phyloP scores from a whole-genome alignment of 2,888 invertebrate species.

The Caprella mutica region DNA sequence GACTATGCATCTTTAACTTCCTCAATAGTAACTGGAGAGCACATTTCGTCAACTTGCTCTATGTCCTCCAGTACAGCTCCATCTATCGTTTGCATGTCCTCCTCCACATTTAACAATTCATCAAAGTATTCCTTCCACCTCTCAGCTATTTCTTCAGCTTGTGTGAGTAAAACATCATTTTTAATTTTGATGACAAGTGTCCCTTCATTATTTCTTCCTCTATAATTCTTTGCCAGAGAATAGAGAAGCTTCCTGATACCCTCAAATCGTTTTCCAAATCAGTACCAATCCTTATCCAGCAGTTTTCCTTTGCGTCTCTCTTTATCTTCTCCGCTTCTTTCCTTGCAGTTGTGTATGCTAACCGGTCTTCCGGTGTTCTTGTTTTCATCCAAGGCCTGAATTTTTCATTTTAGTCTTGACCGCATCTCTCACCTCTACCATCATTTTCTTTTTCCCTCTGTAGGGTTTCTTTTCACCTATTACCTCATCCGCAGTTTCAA shows the following conservation, averaged over 20 bases:
- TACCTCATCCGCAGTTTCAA: background rate
- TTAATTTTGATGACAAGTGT: background rate
- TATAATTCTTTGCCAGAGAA: background rate
- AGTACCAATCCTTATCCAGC: background rate
- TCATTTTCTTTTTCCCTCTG: background rate
- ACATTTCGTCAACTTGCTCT: background rate
- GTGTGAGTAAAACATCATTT: background rate
- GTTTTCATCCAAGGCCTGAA: background rate
- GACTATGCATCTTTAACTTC: no score
- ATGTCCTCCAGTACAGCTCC: background rate
- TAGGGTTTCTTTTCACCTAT: background rate
- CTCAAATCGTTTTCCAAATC: background rate
- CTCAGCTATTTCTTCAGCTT: background rate
- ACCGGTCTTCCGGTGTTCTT: background rate
- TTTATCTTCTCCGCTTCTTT: background rate
- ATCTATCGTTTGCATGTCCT: background rate
- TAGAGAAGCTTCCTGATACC: background rate
- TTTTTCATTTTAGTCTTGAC: slow-evolving; percentile 4
- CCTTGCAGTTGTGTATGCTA: background rate
- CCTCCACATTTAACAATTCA: background rate
- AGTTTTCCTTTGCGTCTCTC: background rate
- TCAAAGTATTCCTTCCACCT: background rate
- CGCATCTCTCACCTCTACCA: slow-evolving; percentile 1
- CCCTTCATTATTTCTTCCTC: background rate
- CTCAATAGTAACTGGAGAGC: background rate